These are phyloP conservation scores for Euura saliciscinereae DNA, from an alignment of 1,140 invertebrate species.

Conservation along the genomic window DNA sequence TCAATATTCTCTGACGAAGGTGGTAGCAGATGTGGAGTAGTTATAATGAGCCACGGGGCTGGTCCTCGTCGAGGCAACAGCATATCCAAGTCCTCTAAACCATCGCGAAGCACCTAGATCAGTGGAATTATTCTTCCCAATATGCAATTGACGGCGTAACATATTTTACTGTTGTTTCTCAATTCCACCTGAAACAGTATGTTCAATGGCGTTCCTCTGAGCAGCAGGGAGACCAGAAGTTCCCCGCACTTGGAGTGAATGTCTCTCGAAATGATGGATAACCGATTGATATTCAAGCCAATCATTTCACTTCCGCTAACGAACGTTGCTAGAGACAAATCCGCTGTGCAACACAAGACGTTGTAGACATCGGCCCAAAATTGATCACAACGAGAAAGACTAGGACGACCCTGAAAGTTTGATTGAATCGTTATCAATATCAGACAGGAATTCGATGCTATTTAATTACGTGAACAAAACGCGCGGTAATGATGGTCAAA, in stretches of 20 bases:
- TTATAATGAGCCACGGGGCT: constrained; percentile 71
- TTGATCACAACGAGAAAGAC: constrained; percentile 63
- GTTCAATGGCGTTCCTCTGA: constrained; percentile 73
- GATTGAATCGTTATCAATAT: constrained; percentile 8
- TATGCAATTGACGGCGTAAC: neutral
- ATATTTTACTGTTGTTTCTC: neutral
- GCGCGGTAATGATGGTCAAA: constrained; percentile 73
- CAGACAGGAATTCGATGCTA: neutral
- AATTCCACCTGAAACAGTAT: constrained; percentile 71
- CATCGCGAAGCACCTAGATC: constrained; percentile 64
- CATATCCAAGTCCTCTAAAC: constrained; percentile 61
- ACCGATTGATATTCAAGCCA: constrained; percentile 61
- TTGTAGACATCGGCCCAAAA: constrained; percentile 77
- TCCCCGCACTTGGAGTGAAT: constrained; percentile 81
- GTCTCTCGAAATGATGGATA: constrained; percentile 71
- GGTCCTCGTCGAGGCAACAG: constrained; percentile 59
- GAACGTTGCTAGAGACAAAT: constrained; percentile 70
- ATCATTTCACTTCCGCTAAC: constrained; percentile 66
- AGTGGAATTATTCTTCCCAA: constrained; percentile 5
- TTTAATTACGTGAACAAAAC: constrained; percentile 71
- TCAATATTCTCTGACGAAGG: constrained; percentile 51
- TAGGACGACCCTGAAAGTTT: constrained; percentile 64
- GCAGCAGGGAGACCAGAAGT: constrained; percentile 71
- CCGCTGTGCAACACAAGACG: constrained; percentile 72
- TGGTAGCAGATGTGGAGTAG: constrained; percentile 67